Percentiles rank a stretch among this genome's conserved stretches.
Conservation (phyloP, 2,113 vertebrate species). For the Oreochromis aureus region DNA sequence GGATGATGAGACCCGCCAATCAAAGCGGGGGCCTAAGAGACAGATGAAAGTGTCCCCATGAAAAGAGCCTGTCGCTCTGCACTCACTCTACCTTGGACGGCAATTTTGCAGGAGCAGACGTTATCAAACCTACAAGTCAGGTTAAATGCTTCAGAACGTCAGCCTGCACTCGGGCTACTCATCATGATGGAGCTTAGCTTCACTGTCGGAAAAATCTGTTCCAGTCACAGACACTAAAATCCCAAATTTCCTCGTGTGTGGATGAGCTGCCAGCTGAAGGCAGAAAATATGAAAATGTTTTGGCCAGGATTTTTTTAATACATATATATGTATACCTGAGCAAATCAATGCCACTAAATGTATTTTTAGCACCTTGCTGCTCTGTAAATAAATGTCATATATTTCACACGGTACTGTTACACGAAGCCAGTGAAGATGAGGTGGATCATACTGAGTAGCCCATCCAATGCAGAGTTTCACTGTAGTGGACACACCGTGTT, state of each 20-base stretch:
- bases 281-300: neutral
- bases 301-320: neutral
- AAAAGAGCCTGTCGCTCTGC: neutral
- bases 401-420: neutral
- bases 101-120: slow-evolving; percentile 20
- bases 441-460: slow-evolving; percentile 33
- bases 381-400: slow-evolving; percentile 30
- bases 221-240: slow-evolving; percentile 5
- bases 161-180: slow-evolving; percentile 18
- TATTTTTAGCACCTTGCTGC: slow-evolving; percentile 39
- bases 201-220: slow-evolving; percentile 24
- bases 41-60: slow-evolving; percentile 9
- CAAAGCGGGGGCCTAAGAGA: slow-evolving; percentile 25
- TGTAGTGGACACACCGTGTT: slow-evolving; percentile 29
- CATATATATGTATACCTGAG: neutral
- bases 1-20: slow-evolving; percentile 42
- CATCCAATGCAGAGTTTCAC: neutral
- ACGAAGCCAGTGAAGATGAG: slow-evolving; percentile 1
- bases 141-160: neutral
- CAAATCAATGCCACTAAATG: neutral
- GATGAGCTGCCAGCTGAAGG: neutral
- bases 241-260: neutral
- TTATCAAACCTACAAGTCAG: slow-evolving; percentile 39
- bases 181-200: slow-evolving; percentile 41
- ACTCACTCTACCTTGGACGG: slow-evolving; percentile 1